phyloP scores from a whole-genome alignment of 2,888 invertebrate genomes.

The Drosophila meridionalis region DNA sequence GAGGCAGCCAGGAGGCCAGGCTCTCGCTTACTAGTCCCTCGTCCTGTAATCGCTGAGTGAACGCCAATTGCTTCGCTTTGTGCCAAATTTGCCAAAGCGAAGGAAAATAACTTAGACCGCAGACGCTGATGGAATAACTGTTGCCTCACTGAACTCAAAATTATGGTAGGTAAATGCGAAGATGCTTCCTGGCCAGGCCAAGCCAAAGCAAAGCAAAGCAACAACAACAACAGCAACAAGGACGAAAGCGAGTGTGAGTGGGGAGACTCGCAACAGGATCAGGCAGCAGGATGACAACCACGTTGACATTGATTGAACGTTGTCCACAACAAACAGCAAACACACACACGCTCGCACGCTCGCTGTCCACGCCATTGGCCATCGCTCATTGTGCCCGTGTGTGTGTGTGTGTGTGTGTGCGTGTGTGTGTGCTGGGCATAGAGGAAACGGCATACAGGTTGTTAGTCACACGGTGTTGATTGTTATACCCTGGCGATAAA shows the following conservation, averaged over 20 bases:
- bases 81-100: slow-evolving; percentile 46
- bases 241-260: neutral
- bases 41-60: slow-evolving; percentile 43
- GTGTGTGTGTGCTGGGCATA: slow-evolving; percentile 11
- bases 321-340: slow-evolving; percentile 71
- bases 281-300: slow-evolving; percentile 58
- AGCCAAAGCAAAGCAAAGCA: slow-evolving; percentile 17
- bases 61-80: slow-evolving; percentile 53
- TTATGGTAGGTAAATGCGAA: slow-evolving; percentile 69
- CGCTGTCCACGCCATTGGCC: slow-evolving; percentile 27
- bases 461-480: slow-evolving; percentile 66
- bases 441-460: slow-evolving; percentile 35
- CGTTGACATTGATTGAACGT: slow-evolving; percentile 78
- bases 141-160: slow-evolving; percentile 53
- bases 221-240: slow-evolving; percentile 12
- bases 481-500: slow-evolving; percentile 57
- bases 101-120: slow-evolving; percentile 1
- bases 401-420: neutral
- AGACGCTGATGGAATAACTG: slow-evolving; percentile 32
- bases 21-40: neutral
- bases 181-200: slow-evolving; percentile 30
- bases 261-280: slow-evolving; percentile 32
- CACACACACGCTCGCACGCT: slow-evolving; percentile 27
- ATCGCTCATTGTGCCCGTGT: slow-evolving; percentile 16
- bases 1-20: neutral